A percentile compares a stretch with the other conserved stretches of the same genome.
Evolutionary conservation across 2,113 vertebrate genomes (phyloP).

Genomic region (Dolichallabes microphthalmus): DNA sequence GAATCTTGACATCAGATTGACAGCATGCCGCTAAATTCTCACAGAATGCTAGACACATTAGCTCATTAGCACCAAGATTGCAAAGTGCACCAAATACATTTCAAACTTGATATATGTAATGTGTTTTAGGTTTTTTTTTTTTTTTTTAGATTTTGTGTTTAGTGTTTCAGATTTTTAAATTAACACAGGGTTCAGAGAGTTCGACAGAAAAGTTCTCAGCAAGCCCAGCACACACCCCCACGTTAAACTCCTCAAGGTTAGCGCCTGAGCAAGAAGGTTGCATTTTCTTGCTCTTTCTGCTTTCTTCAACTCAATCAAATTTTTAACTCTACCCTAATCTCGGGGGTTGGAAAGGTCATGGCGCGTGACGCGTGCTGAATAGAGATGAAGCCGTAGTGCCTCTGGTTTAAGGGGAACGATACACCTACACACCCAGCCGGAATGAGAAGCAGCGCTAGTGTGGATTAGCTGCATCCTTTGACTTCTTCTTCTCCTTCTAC

Average conservation of each 20-base stretch:
- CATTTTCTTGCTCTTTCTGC: slow-evolving; percentile 54
- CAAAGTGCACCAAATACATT: neutral
- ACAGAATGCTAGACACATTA: neutral
- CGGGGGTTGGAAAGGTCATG: slow-evolving; percentile 66
- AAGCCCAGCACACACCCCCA: neutral
- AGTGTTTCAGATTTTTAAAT: neutral
- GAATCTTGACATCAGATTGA: neutral
- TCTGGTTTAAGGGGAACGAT: slow-evolving; percentile 50
- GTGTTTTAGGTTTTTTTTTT: too few relatives aligned
- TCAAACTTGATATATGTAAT: neutral
- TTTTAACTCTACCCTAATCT: slow-evolving; percentile 64
- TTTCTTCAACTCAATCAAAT: slow-evolving; percentile 66
- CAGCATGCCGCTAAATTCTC: neutral
- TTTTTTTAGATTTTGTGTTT: too few relatives aligned
- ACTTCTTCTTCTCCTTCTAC: neutral
- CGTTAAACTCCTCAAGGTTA: slow-evolving; percentile 66
- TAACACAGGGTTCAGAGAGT: neutral
- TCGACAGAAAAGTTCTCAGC: neutral
- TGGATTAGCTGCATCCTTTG: slow-evolving; percentile 12
- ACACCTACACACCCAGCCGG: slow-evolving; percentile 41
- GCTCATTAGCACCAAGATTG: neutral
- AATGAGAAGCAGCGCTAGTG: neutral
- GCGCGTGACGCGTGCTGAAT: slow-evolving; percentile 59
- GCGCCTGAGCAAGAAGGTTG: slow-evolving; percentile 62
- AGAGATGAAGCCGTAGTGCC: slow-evolving; percentile 60